Base-by-base conservation (phyloP, 2,888 invertebrate genomes). In the Platynereis dumerilii region DNA sequence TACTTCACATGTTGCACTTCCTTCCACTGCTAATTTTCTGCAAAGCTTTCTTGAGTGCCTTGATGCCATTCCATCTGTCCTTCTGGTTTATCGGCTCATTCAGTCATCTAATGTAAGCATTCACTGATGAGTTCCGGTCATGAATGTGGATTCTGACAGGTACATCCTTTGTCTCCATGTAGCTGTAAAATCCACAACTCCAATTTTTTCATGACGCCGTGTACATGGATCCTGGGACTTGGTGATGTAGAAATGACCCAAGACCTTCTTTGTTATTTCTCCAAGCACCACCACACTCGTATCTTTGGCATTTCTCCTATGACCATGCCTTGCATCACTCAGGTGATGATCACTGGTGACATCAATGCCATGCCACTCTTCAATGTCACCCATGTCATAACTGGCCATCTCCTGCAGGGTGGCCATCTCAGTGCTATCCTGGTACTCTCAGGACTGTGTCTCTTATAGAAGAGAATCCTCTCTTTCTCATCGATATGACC, bases 241-340 rank as follows among this genome's bases (percentile, higher is more conserved):
- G 42, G 42, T 42, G 42, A 42, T 17, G 17, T 42, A 17, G 42
- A 42, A 10, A 42, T 42, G 42, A 10, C 10, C 17, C 17, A 42
- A 12, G 42, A 42, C 42, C 42, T 42, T 42, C 12, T 42, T 42
- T 42, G 42, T 42, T 17, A 10, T 42, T 42, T 42, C 42, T 42
- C 42, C 42, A 12, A 42, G 17, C 10, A 10, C 10, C 10, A 42
- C 42, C 10, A 42, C 42, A 42, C 42, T 42, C 17, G 42, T 42
- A 17, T 42, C 42, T 42, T 42, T 42, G 42, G 42, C 42, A 42
- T 42, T 42, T 42, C 42, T 42, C 42, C 42, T 10, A 42, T 42
- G 42, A 12, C 42, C 42, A 42, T 42, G 42, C 42, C 42, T 42
- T 12, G 42, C 42, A 42, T 42, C 42, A 42, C 42, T 10, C 17